Evolutionary conservation across 2,113 vertebrate species (phyloP), one percentile per base, ranked within the genome.

Genomic region (Anhinga rufa): DNA sequence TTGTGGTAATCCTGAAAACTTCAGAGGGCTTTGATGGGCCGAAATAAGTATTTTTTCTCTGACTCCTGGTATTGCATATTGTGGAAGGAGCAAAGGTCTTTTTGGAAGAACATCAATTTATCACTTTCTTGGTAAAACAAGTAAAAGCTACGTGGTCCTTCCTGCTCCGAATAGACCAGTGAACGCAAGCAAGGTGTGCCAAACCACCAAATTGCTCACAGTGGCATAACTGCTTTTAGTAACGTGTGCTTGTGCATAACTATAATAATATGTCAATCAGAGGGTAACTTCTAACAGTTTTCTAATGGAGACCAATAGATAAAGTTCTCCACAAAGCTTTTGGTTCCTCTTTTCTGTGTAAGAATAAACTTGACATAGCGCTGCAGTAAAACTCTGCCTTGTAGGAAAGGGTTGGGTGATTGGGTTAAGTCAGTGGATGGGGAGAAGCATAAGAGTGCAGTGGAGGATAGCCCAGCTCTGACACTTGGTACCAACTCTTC

Each of bases 141-240:
- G 9, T 49, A 46, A 86, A 77, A 92, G 14, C 31, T 69, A 20
- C 4, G 0, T 75, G 42, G 31, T 86, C 9, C n/a, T 64, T 93
- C 54, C 42, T 74, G 17, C 42, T 58, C 36, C 58, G 64, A 70
- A 66, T 34, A 17, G 64, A 58, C 34, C 22, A 31, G 48, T 29
- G 36, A 92, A 86, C 34, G 21, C 54, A 88, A 72, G 42, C 0
- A 0, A 80, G 44, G 26, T 69, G 28, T 57, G 29, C 17, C 0
- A 0, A 65, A 44, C 32, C 26, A 29, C 44, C 51, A 8, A 77
- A 70, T 32, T 87, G 34, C 66, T 86, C n/a, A 34, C 21, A 62
- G 34, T 22, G 42, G 10, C 16, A 7, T 65, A 44, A 60, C 54
- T 77, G 54, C 46, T 77, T 83, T 83, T n/a, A 70, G 21, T 44